A percentile compares a stretch with the other conserved stretches of the same genome.
Conservation (phyloP, 92 coral and sea anemone genomes). For the Palythoa grandiflora region DNA sequence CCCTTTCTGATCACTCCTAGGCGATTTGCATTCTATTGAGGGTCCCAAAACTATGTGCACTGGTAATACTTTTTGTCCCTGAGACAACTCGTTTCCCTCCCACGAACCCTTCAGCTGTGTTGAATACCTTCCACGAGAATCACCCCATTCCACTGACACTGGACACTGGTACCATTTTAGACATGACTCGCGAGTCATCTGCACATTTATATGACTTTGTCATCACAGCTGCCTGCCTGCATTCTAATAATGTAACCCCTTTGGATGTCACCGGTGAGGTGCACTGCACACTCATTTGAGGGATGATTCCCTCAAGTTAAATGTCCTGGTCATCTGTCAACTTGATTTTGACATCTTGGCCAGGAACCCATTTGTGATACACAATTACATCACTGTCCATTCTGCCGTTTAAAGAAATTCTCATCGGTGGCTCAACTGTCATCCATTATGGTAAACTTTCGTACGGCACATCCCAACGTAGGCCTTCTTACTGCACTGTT, state of each 20-base stretch:
- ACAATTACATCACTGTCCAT: slow-evolving; percentile 59
- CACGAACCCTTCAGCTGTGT: slow-evolving; percentile 16
- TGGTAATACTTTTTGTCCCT: slow-evolving; percentile 24
- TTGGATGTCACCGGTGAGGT: slow-evolving; percentile 65
- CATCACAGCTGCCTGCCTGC: slow-evolving; percentile 59
- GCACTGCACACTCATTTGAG: slow-evolving; percentile 58
- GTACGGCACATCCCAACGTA: slow-evolving; percentile 46
- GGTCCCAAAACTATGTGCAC: slow-evolving; percentile 41
- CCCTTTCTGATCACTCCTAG: slow-evolving; percentile 27
- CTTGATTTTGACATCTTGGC: slow-evolving; percentile 49
- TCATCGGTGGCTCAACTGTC: slow-evolving; percentile 56
- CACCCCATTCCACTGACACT: slow-evolving; percentile 50
- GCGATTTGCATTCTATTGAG: slow-evolving; percentile 21
- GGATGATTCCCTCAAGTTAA: slow-evolving; percentile 26
- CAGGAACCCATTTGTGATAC: slow-evolving; percentile 63
- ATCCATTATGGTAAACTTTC: slow-evolving; percentile 46
- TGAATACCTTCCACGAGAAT: slow-evolving; percentile 35
- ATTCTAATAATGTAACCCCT: slow-evolving; percentile 69
- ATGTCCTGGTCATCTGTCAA: slow-evolving; percentile 53
- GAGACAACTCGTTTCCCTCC: background rate
- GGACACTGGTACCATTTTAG: slow-evolving; percentile 62
- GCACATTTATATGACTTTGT: slow-evolving; percentile 56
- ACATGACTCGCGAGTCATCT: slow-evolving; percentile 45
- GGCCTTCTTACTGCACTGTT: slow-evolving; percentile 64
- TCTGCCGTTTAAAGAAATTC: slow-evolving; percentile 59